Evolutionary conservation across 53 echinoderm and acorn worm species (phyloP).

Genomic region (Echinarachnius parma): DNA sequence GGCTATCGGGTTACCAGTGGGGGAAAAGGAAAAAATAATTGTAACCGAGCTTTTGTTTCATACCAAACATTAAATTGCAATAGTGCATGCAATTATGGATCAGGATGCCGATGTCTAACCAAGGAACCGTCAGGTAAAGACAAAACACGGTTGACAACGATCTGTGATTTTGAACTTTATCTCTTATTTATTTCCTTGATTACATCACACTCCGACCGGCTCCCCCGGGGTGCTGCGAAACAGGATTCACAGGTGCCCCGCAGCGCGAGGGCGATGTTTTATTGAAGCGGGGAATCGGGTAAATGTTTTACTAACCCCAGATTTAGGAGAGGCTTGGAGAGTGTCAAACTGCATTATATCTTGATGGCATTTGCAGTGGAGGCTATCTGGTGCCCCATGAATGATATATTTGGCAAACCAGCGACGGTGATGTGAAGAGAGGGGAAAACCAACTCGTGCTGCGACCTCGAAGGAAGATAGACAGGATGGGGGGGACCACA

Average conservation of each 20-base stretch:
- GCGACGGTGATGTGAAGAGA: no score
- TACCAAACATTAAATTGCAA: no score
- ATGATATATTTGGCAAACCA: constrained; percentile 22
- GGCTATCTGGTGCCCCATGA: constrained; percentile 21
- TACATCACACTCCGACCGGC: constrained; percentile 34
- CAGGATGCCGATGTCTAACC: no score
- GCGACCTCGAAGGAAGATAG: no score
- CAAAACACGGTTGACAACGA: background rate
- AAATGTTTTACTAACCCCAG: constrained; percentile 1
- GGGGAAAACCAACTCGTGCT: background rate
- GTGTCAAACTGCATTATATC: constrained; percentile 40
- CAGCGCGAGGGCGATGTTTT: background rate
- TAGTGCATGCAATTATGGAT: no score
- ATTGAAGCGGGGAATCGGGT: background rate
- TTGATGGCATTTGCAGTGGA: constrained; percentile 37
- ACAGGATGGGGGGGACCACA: no score
- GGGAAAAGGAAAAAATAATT: no score
- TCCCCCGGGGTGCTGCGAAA: constrained; percentile 7
- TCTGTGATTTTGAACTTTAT: constrained; percentile 35
- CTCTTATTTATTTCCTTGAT: constrained; percentile 36
- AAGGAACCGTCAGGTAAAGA: background rate
- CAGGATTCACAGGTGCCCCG: constrained; percentile 35
- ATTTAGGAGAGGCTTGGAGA: constrained; percentile 17
- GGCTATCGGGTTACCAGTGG: no score
- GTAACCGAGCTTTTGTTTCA: no score